phyloP scores from a whole-genome alignment of 2,797 vertebrate species.

The Ciconia nigra region DNA sequence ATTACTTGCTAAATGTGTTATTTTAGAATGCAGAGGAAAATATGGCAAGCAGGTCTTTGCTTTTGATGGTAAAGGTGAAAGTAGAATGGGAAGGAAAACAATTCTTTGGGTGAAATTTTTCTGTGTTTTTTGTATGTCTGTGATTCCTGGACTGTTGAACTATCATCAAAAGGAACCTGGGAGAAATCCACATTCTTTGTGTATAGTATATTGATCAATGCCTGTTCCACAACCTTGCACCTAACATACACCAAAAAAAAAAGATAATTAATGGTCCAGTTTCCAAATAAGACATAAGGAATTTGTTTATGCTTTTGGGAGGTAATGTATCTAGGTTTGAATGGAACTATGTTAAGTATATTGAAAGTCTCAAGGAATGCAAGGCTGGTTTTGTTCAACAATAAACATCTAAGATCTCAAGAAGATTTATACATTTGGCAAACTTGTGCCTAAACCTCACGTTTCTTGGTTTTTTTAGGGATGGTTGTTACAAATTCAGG shows the following conservation, averaged over 20 bases:
- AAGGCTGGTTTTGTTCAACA: background rate
- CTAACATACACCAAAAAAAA: background rate
- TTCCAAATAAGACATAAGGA: background rate
- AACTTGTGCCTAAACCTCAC: background rate
- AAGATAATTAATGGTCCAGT: background rate
- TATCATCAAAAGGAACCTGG: background rate
- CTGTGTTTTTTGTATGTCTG: background rate
- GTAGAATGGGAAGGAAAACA: background rate
- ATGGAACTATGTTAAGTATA: background rate
- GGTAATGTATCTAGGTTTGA: background rate
- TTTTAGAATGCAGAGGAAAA: background rate
- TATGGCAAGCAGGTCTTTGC: background rate
- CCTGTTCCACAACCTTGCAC: background rate
- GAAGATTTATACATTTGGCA: background rate
- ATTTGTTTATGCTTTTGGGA: slow-evolving; percentile 10
- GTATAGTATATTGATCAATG: background rate
- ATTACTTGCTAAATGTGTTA: background rate
- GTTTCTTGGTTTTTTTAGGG: background rate
- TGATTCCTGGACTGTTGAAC: background rate
- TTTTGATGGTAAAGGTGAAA: background rate
- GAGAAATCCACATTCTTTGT: background rate
- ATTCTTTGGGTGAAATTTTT: background rate
- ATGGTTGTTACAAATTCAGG: background rate
- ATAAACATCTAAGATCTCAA: background rate
- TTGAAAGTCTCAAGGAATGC: background rate